Evolutionary conservation across 2,113 vertebrate species (phyloP), one percentile per base, ranked within the genome.

Genomic region (Todiramphus chloris): DNA sequence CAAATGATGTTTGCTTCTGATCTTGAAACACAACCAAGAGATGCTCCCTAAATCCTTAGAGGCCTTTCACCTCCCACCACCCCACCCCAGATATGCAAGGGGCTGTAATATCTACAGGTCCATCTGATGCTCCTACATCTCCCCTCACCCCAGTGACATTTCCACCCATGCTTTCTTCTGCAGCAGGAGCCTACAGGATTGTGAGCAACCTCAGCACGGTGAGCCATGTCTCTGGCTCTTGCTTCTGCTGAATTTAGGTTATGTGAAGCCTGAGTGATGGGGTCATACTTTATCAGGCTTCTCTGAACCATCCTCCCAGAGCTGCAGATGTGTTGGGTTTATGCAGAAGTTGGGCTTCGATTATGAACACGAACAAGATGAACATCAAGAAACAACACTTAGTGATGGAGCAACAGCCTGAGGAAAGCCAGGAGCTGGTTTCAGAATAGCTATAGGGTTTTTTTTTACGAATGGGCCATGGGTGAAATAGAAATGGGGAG

Each of bases 251-350:
- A 62, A 50, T 50, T 39, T 9, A 33, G 27, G 74, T 35, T 27
- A 55, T 0, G 1, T 12, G 43, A 23, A 21, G 15, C 46, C 53
- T 5, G 19, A 48, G 31, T 7, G 30, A 19, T 0, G 2, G 43
- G 31, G 25, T 28, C 3, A 7, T 31, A 17, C 46, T 27, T 62
- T 24, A 41, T 30, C 41, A 27, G 63, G 17, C 56, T 86, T 60
- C 51, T 44, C 39, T 25, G 46, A 60, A 46, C 46, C 10, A 20
- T 31, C n/a, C 8, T 10, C 6, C 37, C 11, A 53, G 33, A 55
- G 30, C 50, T 77, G 44, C 64, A 51, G 64, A n/a, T 28, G 39
- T 3, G 1, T 5, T 25, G 23, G 51, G 60, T 48, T 75, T 62
- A 76, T 50, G 48, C 63, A 55, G 48, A 75, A 13, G 6, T 5